Evolutionary conservation across 2,888 invertebrate species (phyloP).

Genomic region (Synergus japonicus): DNA sequence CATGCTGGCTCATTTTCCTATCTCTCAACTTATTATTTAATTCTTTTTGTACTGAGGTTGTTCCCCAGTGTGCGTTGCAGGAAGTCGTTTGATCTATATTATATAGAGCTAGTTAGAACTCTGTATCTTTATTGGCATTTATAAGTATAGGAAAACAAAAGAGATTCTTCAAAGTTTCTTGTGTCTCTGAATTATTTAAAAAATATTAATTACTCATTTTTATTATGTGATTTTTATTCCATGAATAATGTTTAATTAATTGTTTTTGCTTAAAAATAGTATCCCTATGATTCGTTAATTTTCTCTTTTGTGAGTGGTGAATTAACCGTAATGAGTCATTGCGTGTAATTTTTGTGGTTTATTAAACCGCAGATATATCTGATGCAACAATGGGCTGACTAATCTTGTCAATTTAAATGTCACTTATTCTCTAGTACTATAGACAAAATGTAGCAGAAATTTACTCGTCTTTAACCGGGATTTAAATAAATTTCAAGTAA

Average conservation of each 20-base stretch:
- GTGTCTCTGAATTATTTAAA: neutral
- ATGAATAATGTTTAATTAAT: neutral
- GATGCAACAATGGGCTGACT: neutral
- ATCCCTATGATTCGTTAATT: conserved; percentile 9
- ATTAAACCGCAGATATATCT: conserved; percentile 21
- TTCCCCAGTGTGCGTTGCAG: conserved; percentile 28
- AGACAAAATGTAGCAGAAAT: no score
- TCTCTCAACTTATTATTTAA: conserved; percentile 33
- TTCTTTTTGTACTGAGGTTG: conserved; percentile 31
- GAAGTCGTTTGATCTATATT: conserved; percentile 21
- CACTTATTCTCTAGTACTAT: neutral
- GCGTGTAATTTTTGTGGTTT: conserved; percentile 18
- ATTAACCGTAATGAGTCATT: conserved; percentile 19
- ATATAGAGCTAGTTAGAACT: conserved; percentile 15
- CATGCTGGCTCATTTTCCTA: conserved; percentile 19
- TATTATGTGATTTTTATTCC: neutral
- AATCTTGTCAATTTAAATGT: conserved; percentile 4
- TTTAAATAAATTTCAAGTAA: no score
- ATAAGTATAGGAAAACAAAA: conserved; percentile 30
- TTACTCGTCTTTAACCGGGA: no score
- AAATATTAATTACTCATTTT: neutral
- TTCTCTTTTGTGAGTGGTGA: neutral
- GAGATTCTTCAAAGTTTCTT: neutral
- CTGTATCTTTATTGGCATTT: conserved; percentile 31
- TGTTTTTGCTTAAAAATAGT: neutral